These are phyloP conservation scores for Drosophila formosana DNA, from an alignment of 2,888 invertebrate species.

Conservation along the genomic window DNA sequence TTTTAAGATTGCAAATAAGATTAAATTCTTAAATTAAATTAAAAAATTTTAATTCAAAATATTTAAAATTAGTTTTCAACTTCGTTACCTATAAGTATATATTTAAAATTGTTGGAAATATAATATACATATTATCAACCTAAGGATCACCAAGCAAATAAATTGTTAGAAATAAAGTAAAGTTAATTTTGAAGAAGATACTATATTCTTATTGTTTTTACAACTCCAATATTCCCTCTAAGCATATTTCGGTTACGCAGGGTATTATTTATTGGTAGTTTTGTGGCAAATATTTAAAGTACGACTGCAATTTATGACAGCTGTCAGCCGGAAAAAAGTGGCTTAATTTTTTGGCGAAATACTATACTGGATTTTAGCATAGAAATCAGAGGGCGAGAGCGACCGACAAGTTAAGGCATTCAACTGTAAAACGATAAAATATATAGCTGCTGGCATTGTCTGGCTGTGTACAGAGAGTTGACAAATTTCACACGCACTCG, in stretches of 20 bases:
- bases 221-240: neutral
- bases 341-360: conserved; percentile 35
- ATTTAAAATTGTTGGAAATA: neutral
- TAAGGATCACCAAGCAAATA: neutral
- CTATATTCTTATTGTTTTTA: neutral
- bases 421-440: conserved; percentile 61
- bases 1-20: too few species aligned
- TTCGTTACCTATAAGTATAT: too few species aligned
- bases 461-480: conserved; percentile 46
- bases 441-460: conserved; percentile 47
- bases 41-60: too few species aligned
- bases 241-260: neutral
- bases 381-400: conserved; percentile 16
- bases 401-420: conserved; percentile 42
- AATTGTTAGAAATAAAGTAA: neutral
- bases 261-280: conserved; percentile 4
- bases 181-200: too few species aligned
- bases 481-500: conserved; percentile 71
- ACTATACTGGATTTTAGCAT: conserved; percentile 18
- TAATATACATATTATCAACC: neutral
- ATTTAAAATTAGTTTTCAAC: too few species aligned
- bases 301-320: conserved; percentile 31
- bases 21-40: too few species aligned
- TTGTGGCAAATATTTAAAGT: conserved; percentile 15
- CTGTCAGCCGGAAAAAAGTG: conserved; percentile 31